A percentile compares a stretch with the other conserved stretches of the same genome.
phyloP scores from a whole-genome alignment of 2,113 vertebrate species.

The Hydrolagus affinis region DNA sequence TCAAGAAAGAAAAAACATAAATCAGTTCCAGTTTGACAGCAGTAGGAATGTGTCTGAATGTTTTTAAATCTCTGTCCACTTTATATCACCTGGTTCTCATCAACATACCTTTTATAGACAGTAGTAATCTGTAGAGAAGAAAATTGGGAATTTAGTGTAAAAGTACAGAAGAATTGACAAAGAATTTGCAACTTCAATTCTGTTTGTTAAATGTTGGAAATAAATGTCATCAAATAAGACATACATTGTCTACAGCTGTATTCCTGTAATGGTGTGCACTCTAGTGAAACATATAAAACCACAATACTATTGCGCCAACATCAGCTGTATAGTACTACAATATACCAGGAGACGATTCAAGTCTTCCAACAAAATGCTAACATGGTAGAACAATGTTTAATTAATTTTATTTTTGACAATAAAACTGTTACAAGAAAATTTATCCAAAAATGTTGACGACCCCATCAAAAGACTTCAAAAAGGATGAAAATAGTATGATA shows the following conservation, averaged over 20 bases:
- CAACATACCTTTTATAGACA: background rate
- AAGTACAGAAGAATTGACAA: background rate
- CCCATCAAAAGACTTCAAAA: no score
- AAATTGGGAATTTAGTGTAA: background rate
- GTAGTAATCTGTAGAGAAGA: background rate
- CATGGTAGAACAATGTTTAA: background rate
- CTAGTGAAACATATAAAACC: background rate
- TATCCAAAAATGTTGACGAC: no score
- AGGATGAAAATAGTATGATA: background rate
- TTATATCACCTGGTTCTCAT: conserved; percentile 31
- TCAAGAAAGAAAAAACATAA: conserved; percentile 35
- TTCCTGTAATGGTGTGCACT: background rate
- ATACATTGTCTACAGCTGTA: background rate
- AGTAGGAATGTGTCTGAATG: conserved; percentile 35
- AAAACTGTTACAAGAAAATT: background rate
- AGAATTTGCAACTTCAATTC: background rate
- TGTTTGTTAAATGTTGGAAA: background rate
- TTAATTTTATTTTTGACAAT: background rate
- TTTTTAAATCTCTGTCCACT: conserved; percentile 36
- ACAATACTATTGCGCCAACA: background rate
- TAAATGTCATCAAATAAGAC: background rate
- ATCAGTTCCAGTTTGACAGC: conserved; percentile 38
- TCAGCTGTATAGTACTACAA: background rate
- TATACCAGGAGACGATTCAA: background rate
- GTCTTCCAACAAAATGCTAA: background rate